Percentiles rank a stretch among this genome's conserved stretches.
These are phyloP conservation scores for Temnothorax unifasciatus DNA, from an alignment of 2,888 invertebrate genomes.

Conservation along the genomic window DNA sequence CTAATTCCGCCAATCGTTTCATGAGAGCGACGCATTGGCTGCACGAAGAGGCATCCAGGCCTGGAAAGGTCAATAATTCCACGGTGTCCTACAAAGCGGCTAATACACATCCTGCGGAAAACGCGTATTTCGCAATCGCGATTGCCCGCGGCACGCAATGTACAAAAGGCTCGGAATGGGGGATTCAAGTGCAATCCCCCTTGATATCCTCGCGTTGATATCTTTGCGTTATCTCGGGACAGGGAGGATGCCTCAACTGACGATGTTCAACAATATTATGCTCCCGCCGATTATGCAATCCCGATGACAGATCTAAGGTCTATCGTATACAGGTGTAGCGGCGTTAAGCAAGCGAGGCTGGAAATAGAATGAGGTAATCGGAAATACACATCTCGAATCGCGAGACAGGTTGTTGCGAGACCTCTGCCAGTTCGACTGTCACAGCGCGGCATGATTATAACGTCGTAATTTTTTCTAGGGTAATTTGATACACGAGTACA, in stretches of 20 bases:
- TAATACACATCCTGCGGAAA: not conserved
- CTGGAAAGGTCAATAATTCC: conserved; percentile 82
- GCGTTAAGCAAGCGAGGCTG: conserved; percentile 30
- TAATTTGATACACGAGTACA: not conserved
- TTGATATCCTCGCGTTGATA: not conserved
- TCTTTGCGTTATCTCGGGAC: not conserved
- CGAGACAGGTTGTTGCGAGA: conserved; percentile 34
- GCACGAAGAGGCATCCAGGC: conserved; percentile 95
- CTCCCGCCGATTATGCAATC: conserved; percentile 1
- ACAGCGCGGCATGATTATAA: not conserved
- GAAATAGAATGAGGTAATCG: conserved; percentile 49
- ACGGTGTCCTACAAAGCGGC: not conserved
- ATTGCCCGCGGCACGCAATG: not conserved
- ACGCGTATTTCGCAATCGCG: not conserved
- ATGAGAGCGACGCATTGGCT: conserved; percentile 93
- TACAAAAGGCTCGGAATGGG: not conserved
- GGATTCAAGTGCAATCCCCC: not conserved
- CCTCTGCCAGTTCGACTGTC: not conserved
- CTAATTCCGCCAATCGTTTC: conserved; percentile 91
- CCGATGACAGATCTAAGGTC: not conserved
- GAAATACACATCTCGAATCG: conserved; percentile 29
- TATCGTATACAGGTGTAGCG: not conserved
- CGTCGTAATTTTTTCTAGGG: not conserved
- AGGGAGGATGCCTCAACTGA: too few relatives aligned
- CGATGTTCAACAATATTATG: not conserved